These are phyloP conservation scores for Stictocephala bisonia DNA, from an alignment of 2,888 invertebrate species.

Conservation along the genomic window DNA sequence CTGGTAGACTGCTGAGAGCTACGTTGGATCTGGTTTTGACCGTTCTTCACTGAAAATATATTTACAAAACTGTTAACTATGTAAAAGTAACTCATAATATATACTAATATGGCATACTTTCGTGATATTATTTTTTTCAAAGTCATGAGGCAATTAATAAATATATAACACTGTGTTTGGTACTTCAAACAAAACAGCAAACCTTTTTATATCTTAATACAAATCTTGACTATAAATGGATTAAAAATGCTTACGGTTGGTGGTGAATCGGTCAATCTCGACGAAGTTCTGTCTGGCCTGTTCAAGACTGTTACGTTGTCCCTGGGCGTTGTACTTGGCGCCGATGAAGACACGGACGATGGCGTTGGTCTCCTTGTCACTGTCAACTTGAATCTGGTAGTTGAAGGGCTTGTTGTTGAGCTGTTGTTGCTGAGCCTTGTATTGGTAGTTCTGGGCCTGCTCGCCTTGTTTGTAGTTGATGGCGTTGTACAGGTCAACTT, in stretches of 20 bases:
- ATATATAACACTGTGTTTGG: too few species aligned
- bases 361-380: conserved; percentile 70
- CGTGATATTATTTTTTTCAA: too few species aligned
- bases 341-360: conserved; percentile 76
- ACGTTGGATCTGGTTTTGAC: conserved; percentile 75
- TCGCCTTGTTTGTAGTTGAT: conserved; percentile 64
- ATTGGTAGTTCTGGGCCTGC: conserved; percentile 52
- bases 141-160: too few species aligned
- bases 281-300: conserved; percentile 70
- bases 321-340: conserved; percentile 75
- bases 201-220: too few species aligned
- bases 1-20: conserved; percentile 75
- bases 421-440: conserved; percentile 70
- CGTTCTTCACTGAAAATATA: conserved; percentile 68
- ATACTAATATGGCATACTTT: too few species aligned
- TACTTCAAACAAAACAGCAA: too few species aligned
- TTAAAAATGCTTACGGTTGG: conserved; percentile 67
- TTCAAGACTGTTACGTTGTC: conserved; percentile 64
- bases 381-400: conserved; percentile 69
- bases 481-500: conserved; percentile 74
- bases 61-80: too few species aligned
- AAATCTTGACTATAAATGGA: too few species aligned
- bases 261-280: conserved; percentile 73
- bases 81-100: too few species aligned
- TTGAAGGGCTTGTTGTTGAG: conserved; percentile 75